Conservation (phyloP, 1,140 invertebrate species). For the Micrasema longulum region DNA sequence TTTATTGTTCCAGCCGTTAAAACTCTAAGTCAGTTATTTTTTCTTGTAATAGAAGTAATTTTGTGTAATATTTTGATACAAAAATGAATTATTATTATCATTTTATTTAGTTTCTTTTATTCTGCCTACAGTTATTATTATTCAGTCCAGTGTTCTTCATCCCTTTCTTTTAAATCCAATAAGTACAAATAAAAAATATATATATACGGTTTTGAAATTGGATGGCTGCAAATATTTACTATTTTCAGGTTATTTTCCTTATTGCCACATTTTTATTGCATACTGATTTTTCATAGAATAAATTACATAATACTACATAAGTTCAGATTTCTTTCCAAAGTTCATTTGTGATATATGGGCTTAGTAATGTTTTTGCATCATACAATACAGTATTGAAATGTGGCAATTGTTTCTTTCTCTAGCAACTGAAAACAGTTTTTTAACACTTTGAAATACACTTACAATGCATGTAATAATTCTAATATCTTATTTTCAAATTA, state of each 20-base stretch:
- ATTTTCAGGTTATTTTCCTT: neutral
- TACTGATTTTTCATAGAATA: neutral
- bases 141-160: neutral
- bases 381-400: neutral
- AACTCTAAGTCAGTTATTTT: conserved; percentile 24
- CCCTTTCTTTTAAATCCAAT: neutral
- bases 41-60: too few species aligned
- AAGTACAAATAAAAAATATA: neutral
- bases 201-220: too few species aligned
- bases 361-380: neutral
- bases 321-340: neutral
- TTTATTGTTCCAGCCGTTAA: conserved; percentile 44
- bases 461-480: neutral
- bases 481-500: neutral
- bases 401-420: neutral
- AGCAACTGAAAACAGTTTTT: neutral
- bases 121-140: neutral
- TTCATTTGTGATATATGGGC: neutral
- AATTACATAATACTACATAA: neutral
- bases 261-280: neutral
- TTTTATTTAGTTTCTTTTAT: neutral
- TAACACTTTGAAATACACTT: neutral
- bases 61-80: too few species aligned
- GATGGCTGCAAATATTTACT: neutral
- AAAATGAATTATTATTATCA: neutral